Percentiles rank a stretch among this genome's conserved stretches.
Conservation (phyloP, 1,140 invertebrate species). For the Drosophila micromelanica region DNA sequence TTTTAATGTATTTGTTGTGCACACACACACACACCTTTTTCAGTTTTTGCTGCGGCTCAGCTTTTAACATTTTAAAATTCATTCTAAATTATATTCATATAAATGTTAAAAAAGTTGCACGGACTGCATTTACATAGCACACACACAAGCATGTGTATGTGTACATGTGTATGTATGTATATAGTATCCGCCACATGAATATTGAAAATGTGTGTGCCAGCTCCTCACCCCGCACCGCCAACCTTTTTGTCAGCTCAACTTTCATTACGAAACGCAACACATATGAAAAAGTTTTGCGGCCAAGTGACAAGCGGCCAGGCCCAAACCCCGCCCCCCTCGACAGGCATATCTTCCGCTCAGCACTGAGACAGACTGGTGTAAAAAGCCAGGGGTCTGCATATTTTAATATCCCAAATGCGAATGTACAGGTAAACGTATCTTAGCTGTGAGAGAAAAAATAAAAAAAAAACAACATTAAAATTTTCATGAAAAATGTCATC, state of each 20-base stretch:
- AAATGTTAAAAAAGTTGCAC: slow-evolving; percentile 77
- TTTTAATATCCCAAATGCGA: slow-evolving; percentile 80
- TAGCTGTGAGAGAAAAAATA: slow-evolving; percentile 15
- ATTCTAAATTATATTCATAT: slow-evolving; percentile 82
- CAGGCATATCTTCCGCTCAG: background rate
- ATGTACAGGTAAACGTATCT: slow-evolving; percentile 47
- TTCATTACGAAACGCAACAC: slow-evolving; percentile 76
- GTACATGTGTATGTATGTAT: background rate
- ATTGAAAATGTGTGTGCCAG: slow-evolving; percentile 62
- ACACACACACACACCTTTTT: slow-evolving; percentile 3
- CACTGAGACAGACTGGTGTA: slow-evolving; percentile 50
- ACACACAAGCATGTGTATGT: slow-evolving; percentile 23
- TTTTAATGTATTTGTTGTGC: slow-evolving; percentile 75
- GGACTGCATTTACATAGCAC: slow-evolving; percentile 66
- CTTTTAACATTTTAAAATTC: slow-evolving; percentile 43
- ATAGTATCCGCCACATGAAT: slow-evolving; percentile 58
- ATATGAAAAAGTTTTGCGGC: slow-evolving; percentile 75
- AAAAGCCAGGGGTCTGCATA: slow-evolving; percentile 79
- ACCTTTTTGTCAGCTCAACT: slow-evolving; percentile 43
- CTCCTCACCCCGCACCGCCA: background rate
- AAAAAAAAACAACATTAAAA: slow-evolving; percentile 73
- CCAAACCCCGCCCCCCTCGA: background rate
- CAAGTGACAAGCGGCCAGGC: slow-evolving; percentile 43
- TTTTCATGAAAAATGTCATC: slow-evolving; percentile 83
- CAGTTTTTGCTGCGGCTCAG: no score